phyloP scores from a whole-genome alignment of 2,113 vertebrate species.

The Sphaerodactylus townsendi region DNA sequence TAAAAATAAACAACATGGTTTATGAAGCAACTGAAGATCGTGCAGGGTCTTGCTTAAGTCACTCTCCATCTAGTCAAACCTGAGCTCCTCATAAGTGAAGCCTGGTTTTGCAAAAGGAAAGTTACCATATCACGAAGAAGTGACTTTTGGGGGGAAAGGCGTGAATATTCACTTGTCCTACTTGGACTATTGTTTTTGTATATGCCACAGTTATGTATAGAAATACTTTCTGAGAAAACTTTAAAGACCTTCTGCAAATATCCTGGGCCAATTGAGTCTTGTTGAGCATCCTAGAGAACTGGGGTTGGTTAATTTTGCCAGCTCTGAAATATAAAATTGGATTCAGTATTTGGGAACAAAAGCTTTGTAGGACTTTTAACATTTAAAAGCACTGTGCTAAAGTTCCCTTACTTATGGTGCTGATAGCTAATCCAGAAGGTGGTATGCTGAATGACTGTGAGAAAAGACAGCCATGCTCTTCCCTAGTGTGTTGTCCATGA shows the following conservation, averaged over 20 bases:
- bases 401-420: too few species aligned
- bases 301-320: neutral
- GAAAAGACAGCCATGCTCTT: too few species aligned
- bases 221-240: neutral
- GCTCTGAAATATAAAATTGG: neutral
- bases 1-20: accelerated
- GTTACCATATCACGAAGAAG: neutral
- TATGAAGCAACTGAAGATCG: neutral
- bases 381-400: too few species aligned
- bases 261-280: neutral
- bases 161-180: neutral
- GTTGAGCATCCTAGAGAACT: neutral
- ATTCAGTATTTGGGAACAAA: too few species aligned
- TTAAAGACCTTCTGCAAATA: neutral
- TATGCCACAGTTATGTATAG: neutral
- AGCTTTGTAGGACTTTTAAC: too few species aligned
- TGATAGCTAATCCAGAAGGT: too few species aligned
- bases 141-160: neutral
- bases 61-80: accelerated
- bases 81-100: neutral
- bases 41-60: neutral
- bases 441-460: too few species aligned
- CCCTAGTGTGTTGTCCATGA: too few species aligned
- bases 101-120: neutral
- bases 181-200: neutral